A percentile compares a stretch with the other conserved stretches of the same genome.
phyloP scores from a whole-genome alignment of 2,888 invertebrate species.

The Philhelius pedissequus region DNA sequence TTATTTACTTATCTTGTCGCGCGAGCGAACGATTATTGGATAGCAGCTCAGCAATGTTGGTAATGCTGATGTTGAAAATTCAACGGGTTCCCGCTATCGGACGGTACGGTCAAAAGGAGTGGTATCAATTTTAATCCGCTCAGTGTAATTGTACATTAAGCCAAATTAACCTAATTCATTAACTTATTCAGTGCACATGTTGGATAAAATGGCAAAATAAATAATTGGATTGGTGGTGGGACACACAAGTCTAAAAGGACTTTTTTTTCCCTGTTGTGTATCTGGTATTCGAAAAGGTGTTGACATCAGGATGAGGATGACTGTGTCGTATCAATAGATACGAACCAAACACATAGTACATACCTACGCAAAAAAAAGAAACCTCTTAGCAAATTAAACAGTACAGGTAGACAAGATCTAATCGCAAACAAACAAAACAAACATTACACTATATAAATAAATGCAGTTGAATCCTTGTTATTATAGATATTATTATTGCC shows the following conservation, averaged over 20 bases:
- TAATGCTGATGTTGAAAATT: neutral
- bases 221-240: constrained; percentile 45
- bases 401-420: constrained; percentile 11
- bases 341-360: neutral
- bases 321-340: neutral
- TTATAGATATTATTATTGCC: constrained; percentile 16
- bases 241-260: neutral
- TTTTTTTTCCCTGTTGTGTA: neutral
- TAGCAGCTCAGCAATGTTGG: neutral
- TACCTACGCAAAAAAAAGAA: neutral
- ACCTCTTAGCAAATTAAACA: constrained; percentile 14
- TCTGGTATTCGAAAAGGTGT: neutral
- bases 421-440: constrained; percentile 3
- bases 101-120: neutral
- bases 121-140: constrained; percentile 45
- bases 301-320: no score
- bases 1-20: constrained; percentile 65
- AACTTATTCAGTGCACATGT: constrained; percentile 42
- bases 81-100: neutral
- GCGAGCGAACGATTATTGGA: constrained; percentile 9
- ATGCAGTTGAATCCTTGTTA: neutral
- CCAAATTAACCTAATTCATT: constrained; percentile 68
- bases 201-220: constrained; percentile 42
- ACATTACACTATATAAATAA: neutral
- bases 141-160: constrained; percentile 64